Percentiles rank a stretch among this genome's conserved stretches.
These are phyloP conservation scores for Morone saxatilis DNA, from an alignment of 2,113 vertebrate species.

Conservation along the genomic window DNA sequence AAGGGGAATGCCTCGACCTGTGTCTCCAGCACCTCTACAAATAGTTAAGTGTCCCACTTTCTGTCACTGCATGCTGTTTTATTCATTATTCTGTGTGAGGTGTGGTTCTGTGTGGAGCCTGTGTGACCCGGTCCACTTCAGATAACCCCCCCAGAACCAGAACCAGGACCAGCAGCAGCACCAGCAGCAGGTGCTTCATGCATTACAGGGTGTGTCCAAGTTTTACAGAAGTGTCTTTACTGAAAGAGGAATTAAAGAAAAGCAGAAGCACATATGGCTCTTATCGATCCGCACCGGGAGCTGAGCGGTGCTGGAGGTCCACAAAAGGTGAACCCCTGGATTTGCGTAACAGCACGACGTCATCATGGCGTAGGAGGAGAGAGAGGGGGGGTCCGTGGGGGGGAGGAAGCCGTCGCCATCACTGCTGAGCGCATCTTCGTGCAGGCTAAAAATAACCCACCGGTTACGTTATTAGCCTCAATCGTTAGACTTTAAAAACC, in stretches of 20 bases:
- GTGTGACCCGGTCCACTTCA: constrained; percentile 32
- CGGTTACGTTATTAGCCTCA: constrained; percentile 62
- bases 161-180: too few species aligned
- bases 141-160: neutral
- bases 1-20: constrained; percentile 96
- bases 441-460: constrained; percentile 74
- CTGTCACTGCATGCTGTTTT: constrained; percentile 9
- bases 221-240: constrained; percentile 44
- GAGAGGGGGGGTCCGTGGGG: neutral
- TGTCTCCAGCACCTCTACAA: constrained; percentile 99
- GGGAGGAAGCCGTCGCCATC: constrained; percentile 69
- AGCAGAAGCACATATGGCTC: constrained; percentile 23
- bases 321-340: constrained; percentile 79
- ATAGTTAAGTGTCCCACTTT: constrained; percentile 92
- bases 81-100: neutral
- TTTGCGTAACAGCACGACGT: constrained; percentile 80
- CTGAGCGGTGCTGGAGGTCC: constrained; percentile 35
- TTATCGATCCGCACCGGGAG: too few species aligned
- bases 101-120: neutral
- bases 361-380: constrained; percentile 63
- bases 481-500: constrained; percentile 17
- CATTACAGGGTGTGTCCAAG: constrained; percentile 54
- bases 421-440: constrained; percentile 66
- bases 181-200: neutral
- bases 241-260: constrained; percentile 5